Evolutionary conservation across 2,888 invertebrate species (phyloP).

Genomic region (Melanostoma mellinum): DNA sequence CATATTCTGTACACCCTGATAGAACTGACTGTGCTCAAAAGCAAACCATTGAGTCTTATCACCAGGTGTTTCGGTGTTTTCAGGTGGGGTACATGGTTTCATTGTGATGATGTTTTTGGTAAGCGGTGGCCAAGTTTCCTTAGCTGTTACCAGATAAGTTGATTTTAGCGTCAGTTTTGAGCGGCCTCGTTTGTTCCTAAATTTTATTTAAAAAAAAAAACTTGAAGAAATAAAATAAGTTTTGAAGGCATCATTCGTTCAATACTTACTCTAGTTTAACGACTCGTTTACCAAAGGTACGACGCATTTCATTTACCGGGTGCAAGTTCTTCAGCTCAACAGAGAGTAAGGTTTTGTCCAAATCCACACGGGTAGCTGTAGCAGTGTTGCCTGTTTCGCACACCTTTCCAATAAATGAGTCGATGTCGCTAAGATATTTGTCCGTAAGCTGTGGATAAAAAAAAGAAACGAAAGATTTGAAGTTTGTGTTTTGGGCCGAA

Average conservation of each 20-base stretch:
- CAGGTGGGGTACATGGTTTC: slow-evolving; percentile 83
- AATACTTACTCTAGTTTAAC: slow-evolving; percentile 85
- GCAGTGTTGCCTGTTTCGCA: slow-evolving; percentile 75
- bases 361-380: slow-evolving; percentile 82
- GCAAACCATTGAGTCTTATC: slow-evolving; percentile 85
- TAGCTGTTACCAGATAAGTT: slow-evolving; percentile 87
- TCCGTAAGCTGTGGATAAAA: slow-evolving; percentile 76
- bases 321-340: slow-evolving; percentile 89
- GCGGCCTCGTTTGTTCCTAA: slow-evolving; percentile 84
- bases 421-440: slow-evolving; percentile 79
- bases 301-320: slow-evolving; percentile 90
- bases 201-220: slow-evolving; percentile 74
- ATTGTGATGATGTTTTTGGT: slow-evolving; percentile 89
- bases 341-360: slow-evolving; percentile 85
- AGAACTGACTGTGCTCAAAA: slow-evolving; percentile 89
- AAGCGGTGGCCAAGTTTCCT: slow-evolving; percentile 88
- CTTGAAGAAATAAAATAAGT: neutral
- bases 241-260: neutral
- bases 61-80: slow-evolving; percentile 69
- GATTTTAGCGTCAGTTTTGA: slow-evolving; percentile 85
- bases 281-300: slow-evolving; percentile 91
- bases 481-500: too few species aligned
- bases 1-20: slow-evolving; percentile 88
- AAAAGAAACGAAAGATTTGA: neutral
- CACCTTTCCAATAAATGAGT: slow-evolving; percentile 79